These are phyloP conservation scores for Zosterops lateralis DNA, from an alignment of 2,113 vertebrate genomes.

Conservation along the genomic window DNA sequence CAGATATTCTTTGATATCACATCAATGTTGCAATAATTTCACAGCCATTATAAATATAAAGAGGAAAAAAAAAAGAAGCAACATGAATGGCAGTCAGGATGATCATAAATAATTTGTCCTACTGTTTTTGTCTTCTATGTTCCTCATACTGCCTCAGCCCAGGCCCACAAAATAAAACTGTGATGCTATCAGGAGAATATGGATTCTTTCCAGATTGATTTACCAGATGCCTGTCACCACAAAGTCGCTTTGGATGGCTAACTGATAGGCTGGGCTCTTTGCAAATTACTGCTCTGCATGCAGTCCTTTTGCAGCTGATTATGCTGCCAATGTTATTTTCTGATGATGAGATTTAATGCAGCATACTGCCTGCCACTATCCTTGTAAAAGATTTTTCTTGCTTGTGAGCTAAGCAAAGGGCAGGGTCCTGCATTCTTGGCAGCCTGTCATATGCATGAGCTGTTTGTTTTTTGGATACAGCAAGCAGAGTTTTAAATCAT, in stretches of 20 bases:
- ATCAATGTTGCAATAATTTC: background rate
- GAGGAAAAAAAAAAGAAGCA: accelerated
- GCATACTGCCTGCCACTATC: slow-evolving; percentile 14
- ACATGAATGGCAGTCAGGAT: background rate
- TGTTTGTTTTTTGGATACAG: slow-evolving; percentile 58
- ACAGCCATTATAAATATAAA: background rate
- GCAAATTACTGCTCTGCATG: slow-evolving; percentile 28
- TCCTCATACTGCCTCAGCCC: background rate
- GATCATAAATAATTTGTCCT: background rate
- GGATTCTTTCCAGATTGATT: slow-evolving; percentile 8
- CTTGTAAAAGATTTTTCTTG: slow-evolving; percentile 36
- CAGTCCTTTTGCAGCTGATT: slow-evolving; percentile 29
- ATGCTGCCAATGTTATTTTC: slow-evolving; percentile 39
- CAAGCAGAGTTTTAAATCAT: slow-evolving; percentile 59
- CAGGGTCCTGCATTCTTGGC: slow-evolving; percentile 59
- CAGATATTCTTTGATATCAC: background rate
- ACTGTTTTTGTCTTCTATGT: background rate
- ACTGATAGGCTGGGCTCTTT: background rate
- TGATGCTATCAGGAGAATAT: slow-evolving; percentile 4
- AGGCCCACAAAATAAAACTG: background rate
- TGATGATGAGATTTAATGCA: background rate
- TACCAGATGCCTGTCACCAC: slow-evolving; percentile 32
- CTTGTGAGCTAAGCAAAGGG: slow-evolving; percentile 40
- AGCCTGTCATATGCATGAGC: slow-evolving; percentile 36
- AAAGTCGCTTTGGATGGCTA: background rate